A percentile compares a stretch with the other conserved stretches of the same genome.
phyloP scores from a whole-genome alignment of 2,888 invertebrate species.

The Sarcophaga variegata region DNA sequence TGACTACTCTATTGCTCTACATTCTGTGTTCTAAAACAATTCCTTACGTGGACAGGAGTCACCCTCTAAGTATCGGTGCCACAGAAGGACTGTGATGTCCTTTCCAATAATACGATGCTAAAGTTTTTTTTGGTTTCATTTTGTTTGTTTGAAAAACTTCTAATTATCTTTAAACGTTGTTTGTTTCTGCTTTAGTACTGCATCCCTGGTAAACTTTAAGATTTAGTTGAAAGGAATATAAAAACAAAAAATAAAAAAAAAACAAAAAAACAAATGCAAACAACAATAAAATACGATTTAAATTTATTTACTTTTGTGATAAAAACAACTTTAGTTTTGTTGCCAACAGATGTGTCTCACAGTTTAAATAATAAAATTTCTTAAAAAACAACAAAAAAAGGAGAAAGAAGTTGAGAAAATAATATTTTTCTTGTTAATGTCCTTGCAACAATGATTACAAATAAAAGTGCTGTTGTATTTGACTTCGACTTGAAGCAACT shows the following conservation, averaged over 20 bases:
- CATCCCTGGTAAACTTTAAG: not conserved
- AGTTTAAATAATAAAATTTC: conserved; percentile 51
- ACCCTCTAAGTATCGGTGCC: no score
- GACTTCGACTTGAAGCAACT: no score
- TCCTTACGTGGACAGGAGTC: no score
- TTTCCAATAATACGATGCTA: no score
- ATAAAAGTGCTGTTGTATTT: conserved; percentile 11
- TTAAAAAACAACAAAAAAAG: not conserved
- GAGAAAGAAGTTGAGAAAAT: conserved; percentile 10
- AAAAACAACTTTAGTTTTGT: conserved; percentile 61
- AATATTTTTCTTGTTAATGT: conserved; percentile 57
- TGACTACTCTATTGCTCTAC: no score
- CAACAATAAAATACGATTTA: conserved; percentile 54
- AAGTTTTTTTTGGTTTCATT: no score
- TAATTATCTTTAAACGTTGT: not conserved
- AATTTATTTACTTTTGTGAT: conserved; percentile 68
- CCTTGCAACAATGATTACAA: conserved; percentile 59
- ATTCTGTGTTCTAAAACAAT: no score
- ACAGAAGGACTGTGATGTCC: no score
- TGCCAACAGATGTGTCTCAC: conserved; percentile 60
- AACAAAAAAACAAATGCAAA: conserved; percentile 3
- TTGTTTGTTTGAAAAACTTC: not conserved
- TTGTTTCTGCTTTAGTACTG: not conserved
- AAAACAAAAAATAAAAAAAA: conserved; percentile 23
- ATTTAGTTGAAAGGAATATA: conserved; percentile 9